phyloP scores from a whole-genome alignment of 2,113 vertebrate species.

The Gracilinanus agilis region DNA sequence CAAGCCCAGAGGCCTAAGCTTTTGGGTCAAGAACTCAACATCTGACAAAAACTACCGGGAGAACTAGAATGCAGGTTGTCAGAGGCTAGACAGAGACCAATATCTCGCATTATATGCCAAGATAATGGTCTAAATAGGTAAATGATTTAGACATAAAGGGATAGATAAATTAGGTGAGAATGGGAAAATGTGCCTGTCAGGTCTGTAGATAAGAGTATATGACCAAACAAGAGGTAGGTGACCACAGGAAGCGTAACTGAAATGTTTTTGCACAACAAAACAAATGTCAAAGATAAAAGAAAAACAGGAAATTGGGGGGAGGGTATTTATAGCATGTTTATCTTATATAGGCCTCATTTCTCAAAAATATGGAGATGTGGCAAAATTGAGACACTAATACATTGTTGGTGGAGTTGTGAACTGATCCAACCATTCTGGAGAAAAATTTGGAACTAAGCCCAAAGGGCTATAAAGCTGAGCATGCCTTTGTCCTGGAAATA shows the following conservation, averaged over 20 bases:
- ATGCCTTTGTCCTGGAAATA: not conserved
- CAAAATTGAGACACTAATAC: not conserved
- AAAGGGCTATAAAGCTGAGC: not conserved
- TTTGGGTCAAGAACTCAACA: not conserved
- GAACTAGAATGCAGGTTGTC: not conserved
- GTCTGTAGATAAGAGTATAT: no score
- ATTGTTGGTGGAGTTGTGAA: not conserved
- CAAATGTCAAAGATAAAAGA: no score
- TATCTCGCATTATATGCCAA: not conserved
- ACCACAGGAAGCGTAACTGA: no score
- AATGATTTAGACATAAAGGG: no score
- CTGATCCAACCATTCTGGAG: not conserved
- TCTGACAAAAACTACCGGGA: not conserved
- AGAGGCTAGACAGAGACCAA: not conserved
- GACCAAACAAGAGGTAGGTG: no score
- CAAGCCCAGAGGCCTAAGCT: not conserved
- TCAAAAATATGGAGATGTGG: not conserved
- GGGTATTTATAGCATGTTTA: not conserved
- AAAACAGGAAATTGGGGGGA: not conserved
- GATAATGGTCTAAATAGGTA: not conserved
- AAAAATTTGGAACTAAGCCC: not conserved
- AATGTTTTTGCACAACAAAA: no score
- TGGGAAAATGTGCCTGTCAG: no score
- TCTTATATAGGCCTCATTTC: no score
- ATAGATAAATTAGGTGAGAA: no score